These are phyloP conservation scores for Mixornis gularis DNA, from an alignment of 2,113 vertebrate species.

Conservation along the genomic window DNA sequence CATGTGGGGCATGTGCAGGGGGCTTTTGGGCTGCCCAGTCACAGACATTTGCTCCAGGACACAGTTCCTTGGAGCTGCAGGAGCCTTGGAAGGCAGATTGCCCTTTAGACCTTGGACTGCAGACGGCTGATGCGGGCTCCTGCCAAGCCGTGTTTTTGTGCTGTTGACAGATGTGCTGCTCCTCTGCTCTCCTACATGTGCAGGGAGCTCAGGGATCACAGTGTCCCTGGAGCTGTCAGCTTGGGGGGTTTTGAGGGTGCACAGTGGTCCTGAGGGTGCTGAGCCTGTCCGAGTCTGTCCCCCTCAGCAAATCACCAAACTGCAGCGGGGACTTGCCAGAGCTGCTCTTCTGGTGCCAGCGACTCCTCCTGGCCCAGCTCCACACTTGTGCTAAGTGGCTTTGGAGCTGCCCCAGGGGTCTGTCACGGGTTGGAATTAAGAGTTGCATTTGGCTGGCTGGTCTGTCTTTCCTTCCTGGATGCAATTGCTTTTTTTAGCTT, in stretches of 20 bases:
- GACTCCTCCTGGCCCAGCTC: slow-evolving; percentile 44
- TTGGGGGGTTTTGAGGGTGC: accelerated
- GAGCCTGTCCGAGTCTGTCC: background rate
- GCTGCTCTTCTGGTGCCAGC: slow-evolving; percentile 1
- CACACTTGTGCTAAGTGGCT: slow-evolving; percentile 50
- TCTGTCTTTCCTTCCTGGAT: slow-evolving; percentile 50
- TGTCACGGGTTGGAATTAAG: slow-evolving; percentile 59
- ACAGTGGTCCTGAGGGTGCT: background rate
- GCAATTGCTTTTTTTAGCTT: slow-evolving; percentile 59
- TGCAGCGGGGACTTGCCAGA: background rate
- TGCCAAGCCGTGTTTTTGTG: background rate
- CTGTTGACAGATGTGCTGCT: background rate
- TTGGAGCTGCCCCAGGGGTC: slow-evolving; percentile 63
- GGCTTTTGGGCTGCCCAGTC: background rate
- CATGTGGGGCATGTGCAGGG: accelerated
- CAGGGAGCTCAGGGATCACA: background rate
- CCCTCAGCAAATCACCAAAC: background rate
- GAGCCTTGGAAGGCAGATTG: background rate
- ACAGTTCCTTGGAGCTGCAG: background rate
- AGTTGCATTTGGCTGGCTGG: slow-evolving; percentile 52
- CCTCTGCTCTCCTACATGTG: background rate
- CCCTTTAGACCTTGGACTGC: slow-evolving; percentile 35
- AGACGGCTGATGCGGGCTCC: background rate
- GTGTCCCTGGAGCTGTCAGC: background rate
- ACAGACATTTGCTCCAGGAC: background rate